phyloP scores from a whole-genome alignment of 2,797 vertebrate genomes.

The Melanotaenia nigrans region DNA sequence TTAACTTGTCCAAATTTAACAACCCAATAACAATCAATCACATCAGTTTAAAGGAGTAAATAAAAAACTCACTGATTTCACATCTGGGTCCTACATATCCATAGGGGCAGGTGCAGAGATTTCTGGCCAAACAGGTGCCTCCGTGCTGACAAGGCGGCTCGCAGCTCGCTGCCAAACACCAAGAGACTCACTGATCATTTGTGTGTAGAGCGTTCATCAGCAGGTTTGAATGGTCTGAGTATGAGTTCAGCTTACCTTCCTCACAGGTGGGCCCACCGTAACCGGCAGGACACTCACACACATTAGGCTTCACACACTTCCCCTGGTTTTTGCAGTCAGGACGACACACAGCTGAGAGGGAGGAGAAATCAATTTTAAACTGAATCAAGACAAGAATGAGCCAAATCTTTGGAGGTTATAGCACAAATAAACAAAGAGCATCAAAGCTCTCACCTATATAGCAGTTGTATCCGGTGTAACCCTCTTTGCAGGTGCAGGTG shows the following conservation, averaged over 20 bases:
- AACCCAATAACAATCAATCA: neutral
- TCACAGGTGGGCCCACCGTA: constrained; percentile 86
- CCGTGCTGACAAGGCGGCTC: constrained; percentile 88
- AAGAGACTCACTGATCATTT: constrained; percentile 4
- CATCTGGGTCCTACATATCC: constrained; percentile 92
- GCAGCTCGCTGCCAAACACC: constrained; percentile 82
- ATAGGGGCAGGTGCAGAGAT: constrained; percentile 91
- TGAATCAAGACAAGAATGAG: neutral
- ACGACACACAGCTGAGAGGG: constrained; percentile 86
- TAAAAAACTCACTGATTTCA: constrained; percentile 87
- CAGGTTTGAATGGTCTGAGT: neutral
- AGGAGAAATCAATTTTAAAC: neutral
- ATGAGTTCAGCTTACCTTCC: constrained; percentile 81
- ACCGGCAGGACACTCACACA: constrained; percentile 87
- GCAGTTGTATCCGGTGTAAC: constrained; percentile 89
- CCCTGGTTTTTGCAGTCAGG: constrained; percentile 91
- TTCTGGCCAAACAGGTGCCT: constrained; percentile 87
- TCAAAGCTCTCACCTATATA: constrained; percentile 83
- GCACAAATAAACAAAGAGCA: too few species aligned
- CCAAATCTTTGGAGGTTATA: neutral
- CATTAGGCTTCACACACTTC: constrained; percentile 86
- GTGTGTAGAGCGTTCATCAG: neutral
- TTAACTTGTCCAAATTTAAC: too few species aligned
- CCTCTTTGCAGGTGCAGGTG: constrained; percentile 89
- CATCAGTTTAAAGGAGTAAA: neutral